Evolutionary conservation across 2,797 vertebrate species (phyloP).

Genomic region (Babyrousa celebensis): DNA sequence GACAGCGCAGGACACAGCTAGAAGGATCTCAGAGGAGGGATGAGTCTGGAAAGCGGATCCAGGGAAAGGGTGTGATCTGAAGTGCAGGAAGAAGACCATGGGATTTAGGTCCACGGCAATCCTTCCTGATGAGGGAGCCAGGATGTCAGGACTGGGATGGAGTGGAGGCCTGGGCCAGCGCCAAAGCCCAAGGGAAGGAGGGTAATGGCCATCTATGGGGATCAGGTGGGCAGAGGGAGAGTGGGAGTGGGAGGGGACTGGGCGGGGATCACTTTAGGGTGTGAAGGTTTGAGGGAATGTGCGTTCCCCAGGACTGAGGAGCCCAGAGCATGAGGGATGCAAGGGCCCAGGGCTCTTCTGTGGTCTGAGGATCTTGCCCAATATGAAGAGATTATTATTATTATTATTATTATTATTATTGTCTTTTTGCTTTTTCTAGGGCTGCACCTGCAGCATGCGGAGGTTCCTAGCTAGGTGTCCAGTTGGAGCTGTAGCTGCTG

Average conservation of each 20-base stretch:
- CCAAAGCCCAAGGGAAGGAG: too few species aligned
- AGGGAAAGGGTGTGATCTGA: neutral
- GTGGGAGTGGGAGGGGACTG: neutral
- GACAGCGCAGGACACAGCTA: neutral
- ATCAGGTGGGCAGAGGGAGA: neutral
- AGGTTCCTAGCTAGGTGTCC: too few species aligned
- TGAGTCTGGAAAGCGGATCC: neutral
- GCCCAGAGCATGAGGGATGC: neutral
- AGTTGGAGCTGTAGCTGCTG: too few species aligned
- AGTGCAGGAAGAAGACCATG: neutral
- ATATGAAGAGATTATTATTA: neutral
- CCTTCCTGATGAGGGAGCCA: neutral
- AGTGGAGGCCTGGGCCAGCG: neutral
- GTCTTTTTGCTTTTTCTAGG: too few species aligned
- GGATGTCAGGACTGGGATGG: neutral
- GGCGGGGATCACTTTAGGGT: neutral
- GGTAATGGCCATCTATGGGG: too few species aligned
- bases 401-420: too few species aligned
- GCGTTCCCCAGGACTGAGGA: neutral
- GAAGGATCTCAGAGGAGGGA: neutral
- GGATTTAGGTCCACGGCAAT: neutral
- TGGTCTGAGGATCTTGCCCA: neutral
- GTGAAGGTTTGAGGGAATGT: neutral
- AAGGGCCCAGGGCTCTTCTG: neutral
- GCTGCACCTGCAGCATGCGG: too few species aligned